A percentile compares a stretch with the other conserved stretches of the same genome.
phyloP scores from a whole-genome alignment of 1,140 invertebrate genomes.

The Anastatus disparis region DNA sequence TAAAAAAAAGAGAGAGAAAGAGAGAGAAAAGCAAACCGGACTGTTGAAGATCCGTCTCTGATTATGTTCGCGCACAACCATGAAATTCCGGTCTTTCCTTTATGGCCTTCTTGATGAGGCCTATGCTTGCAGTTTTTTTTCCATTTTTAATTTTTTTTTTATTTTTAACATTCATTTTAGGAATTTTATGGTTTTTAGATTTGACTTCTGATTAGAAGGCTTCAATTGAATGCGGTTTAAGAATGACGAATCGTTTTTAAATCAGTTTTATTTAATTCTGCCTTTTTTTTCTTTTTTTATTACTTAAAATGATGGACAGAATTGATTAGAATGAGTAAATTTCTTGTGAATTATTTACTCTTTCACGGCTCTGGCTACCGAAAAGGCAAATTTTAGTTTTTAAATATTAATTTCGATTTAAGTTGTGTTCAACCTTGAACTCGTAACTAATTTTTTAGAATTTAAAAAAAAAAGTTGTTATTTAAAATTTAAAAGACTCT shows the following conservation, averaged over 20 bases:
- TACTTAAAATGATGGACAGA: neutral
- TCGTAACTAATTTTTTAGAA: too few relatives aligned
- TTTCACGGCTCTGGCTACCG: too few relatives aligned
- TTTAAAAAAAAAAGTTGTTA: too few relatives aligned
- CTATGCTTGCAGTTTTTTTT: neutral
- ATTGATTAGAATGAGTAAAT: neutral
- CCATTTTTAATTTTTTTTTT: neutral
- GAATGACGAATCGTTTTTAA: conserved; percentile 3
- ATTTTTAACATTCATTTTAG: neutral
- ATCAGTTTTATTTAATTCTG: too few relatives aligned
- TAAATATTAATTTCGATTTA: too few relatives aligned
- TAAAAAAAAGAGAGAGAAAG: too few relatives aligned
- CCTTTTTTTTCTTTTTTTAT: too few relatives aligned
- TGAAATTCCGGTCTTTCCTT: conserved; percentile 30
- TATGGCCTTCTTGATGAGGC: neutral
- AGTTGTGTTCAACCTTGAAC: too few relatives aligned
- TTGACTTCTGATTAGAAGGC: conserved; percentile 3
- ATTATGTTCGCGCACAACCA: conserved; percentile 12
- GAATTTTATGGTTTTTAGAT: neutral
- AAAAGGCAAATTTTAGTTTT: too few relatives aligned
- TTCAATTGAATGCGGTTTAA: neutral
- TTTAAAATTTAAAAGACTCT: too few relatives aligned
- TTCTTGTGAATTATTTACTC: too few relatives aligned
- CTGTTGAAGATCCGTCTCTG: conserved; percentile 18
- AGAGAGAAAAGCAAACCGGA: conserved; percentile 2